A percentile compares a stretch with the other conserved stretches of the same genome.
Evolutionary conservation across 2,888 invertebrate genomes (phyloP).

Genomic region (Linnaemya vulpina): DNA sequence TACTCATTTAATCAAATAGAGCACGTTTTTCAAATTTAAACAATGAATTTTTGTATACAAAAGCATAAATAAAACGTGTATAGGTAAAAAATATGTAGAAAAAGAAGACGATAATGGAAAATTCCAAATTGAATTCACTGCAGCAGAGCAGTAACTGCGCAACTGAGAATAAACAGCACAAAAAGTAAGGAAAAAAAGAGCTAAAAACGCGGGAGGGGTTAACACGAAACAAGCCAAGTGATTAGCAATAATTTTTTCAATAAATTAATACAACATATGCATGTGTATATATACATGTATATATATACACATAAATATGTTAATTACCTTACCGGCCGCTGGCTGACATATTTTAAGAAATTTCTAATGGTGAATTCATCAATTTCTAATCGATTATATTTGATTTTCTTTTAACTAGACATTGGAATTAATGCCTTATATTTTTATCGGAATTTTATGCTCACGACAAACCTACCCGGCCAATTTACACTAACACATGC

Average conservation of each 20-base stretch:
- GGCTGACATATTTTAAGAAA: background rate
- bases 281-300: background rate
- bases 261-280: background rate
- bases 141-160: conserved; percentile 41
- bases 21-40: conserved; percentile 42
- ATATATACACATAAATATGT: background rate
- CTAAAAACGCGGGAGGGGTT: conserved; percentile 42
- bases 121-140: conserved; percentile 49
- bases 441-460: conserved; percentile 44
- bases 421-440: conserved; percentile 42
- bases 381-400: conserved; percentile 34
- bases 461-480: conserved; percentile 45
- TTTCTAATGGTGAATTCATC: background rate
- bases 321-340: conserved; percentile 45
- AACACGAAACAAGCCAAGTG: background rate
- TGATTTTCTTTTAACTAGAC: conserved; percentile 6
- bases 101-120: conserved; percentile 60
- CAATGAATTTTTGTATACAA: conserved; percentile 19
- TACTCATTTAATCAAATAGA: conserved; percentile 16
- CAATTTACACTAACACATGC: conserved; percentile 63
- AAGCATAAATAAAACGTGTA: conserved; percentile 39
- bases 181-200: background rate
- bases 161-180: conserved; percentile 1
- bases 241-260: conserved; percentile 23
- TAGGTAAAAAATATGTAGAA: conserved; percentile 41